Evolutionary conservation across 1,140 invertebrate genomes (phyloP).

Genomic region (Notospermus geniculatus): DNA sequence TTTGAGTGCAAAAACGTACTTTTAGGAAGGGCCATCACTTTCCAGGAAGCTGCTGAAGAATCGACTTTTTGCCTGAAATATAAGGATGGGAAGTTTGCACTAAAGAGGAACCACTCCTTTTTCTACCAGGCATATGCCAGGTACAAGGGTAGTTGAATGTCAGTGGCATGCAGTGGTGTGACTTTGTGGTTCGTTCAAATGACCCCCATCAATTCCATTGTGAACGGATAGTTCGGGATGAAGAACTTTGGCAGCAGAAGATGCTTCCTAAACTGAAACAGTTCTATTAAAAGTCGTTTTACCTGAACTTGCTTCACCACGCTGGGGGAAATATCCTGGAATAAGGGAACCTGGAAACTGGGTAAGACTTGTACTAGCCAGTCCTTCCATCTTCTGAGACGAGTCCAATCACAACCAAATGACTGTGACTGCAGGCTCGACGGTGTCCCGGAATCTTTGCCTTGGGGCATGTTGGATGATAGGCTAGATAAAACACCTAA

Average conservation of each 20-base stretch:
- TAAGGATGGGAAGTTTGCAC: background rate
- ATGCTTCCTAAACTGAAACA: constrained; percentile 19
- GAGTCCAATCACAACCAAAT: too few relatives aligned
- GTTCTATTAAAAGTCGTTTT: constrained; percentile 19
- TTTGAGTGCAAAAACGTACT: too few relatives aligned
- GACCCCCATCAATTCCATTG: constrained; percentile 23
- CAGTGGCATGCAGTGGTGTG: constrained; percentile 15
- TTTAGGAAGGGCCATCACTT: too few relatives aligned
- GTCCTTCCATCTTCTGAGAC: too few relatives aligned
- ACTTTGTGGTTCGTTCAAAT: constrained; percentile 17
- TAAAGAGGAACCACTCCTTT: constrained; percentile 24
- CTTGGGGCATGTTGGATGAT: too few relatives aligned
- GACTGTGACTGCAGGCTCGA: too few relatives aligned
- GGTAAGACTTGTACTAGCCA: too few relatives aligned
- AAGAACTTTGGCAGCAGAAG: constrained; percentile 18
- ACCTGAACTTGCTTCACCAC: constrained; percentile 16
- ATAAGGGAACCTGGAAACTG: constrained; percentile 26
- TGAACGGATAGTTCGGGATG: constrained; percentile 16
- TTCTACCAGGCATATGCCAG: too few relatives aligned
- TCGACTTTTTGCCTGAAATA: too few relatives aligned
- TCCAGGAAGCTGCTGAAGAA: too few relatives aligned
- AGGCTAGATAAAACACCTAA: too few relatives aligned
- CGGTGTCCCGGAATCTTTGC: too few relatives aligned
- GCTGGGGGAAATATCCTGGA: constrained; percentile 15
- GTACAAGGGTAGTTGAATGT: constrained; percentile 22